Evolutionary conservation across 2,888 invertebrate species (phyloP), one percentile per base, ranked within the genome.

Genomic region (Leptinotarsa tumamoca): DNA sequence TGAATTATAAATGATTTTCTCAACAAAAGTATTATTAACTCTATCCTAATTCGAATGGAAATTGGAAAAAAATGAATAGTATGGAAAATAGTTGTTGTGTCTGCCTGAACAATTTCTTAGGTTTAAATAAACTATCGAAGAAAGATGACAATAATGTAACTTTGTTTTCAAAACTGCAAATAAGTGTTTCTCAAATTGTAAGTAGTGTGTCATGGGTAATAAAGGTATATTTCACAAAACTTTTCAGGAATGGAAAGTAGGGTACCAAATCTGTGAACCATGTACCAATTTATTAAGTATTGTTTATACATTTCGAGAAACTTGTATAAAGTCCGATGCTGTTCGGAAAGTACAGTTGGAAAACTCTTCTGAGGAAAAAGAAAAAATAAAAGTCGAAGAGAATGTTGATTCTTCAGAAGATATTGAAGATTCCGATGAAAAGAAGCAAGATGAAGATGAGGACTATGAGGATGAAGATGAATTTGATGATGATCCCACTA

Each of bases 211-310:
- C 52, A 52, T 58, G 18, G n/a, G n/a, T 58, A 58, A n/a, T 21
- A 4, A 56, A 58, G 33, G 18, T 17, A 63, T 63, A 3, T 63
- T 63, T n/a, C n/a, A n/a, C 27, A 2, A 17, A 63, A 27, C 51
- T 21, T 79, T 81, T 52, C 67, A 83, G 83, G 72, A 79, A 71
- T 83, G 83, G 83, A 66, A 67, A 51, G 43, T 18, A 17, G 73
- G 77, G 23, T 82, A 79, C 67, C 73, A 74, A 54, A 82, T 83
- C 52, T 83, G 83, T 73, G 79, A 81, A 49, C 76, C 80, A 43
- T 83, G 83, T 78, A 78, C 75, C 23, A 80, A 83, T 70, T 76
- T 82, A 18, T 75, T 83, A 27, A 80, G 78, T 68, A 81, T 81
- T 70, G 80, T 81, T 3, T 74, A 83, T 63, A 79, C 77, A 27